Base-by-base conservation (phyloP, 1,140 invertebrate genomes). In the Holcopasites calliopsidis region DNA sequence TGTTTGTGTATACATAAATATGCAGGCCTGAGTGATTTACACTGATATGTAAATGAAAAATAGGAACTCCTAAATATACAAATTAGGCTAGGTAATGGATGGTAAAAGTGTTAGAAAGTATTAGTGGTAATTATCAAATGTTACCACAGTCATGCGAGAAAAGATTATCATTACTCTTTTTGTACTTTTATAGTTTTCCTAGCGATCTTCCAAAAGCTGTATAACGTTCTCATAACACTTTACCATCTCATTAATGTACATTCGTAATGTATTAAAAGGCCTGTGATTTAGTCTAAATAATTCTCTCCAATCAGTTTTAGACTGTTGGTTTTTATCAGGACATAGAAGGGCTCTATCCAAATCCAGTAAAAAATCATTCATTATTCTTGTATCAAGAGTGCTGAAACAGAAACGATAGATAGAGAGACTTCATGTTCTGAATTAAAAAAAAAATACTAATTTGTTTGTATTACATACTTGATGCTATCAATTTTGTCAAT, bases 241-340 rank as follows among this genome's bases (percentile, higher is more conserved):
- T 28, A 78, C 16, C 21, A 90, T 82, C 58, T 89, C 78, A 0
- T 79, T 75, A 18, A 91, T 75, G 44, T 86, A 81, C 5, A 61
- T 70, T 50, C 50, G 61, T 10, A 83, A 78, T 11, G 79, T 65
- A 11, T 69, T 47, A 2, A 55, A 44, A 35, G 77, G 64, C 58
- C 86, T 47, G 77, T 93, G 23, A 74, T 92, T 58, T 90, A 93
- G 87, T 90, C 92, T 86, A 89, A 93, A 18, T 93, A 94, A 89
- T 87, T 92, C 86, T 85, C 87, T 60, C 84, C 91, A 79, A 87
- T 94, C 85, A 82, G 94, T 88, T 94, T 93, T 93, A 90, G 94
- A 88, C 38, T 64, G 64, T 18, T 70, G 79, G 61, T 86, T 55
- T 8, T 71, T 61, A 52, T 90, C 87, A 0, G 79, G 65, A 47